These are phyloP conservation scores for Rhamphomyia laevipes DNA, from an alignment of 2,888 invertebrate genomes.

Conservation along the genomic window DNA sequence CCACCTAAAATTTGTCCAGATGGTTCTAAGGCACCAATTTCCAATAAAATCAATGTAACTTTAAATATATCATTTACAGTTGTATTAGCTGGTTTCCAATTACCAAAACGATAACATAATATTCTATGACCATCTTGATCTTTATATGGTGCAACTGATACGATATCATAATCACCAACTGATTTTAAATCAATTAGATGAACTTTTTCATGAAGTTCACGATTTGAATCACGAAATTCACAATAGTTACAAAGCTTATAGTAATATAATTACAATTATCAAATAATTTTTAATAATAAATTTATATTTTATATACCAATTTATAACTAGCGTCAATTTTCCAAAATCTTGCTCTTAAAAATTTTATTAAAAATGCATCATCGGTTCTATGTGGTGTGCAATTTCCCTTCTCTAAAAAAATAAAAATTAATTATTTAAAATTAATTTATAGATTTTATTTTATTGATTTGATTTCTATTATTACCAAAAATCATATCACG, in stretches of 20 bases:
- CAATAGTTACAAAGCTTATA: constrained; percentile 55
- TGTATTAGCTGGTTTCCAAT: constrained; percentile 60
- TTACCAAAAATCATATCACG: constrained; percentile 63
- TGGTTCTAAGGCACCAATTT: constrained; percentile 62
- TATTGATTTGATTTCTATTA: constrained; percentile 13
- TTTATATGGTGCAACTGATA: constrained; percentile 62
- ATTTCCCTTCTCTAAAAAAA: constrained; percentile 57
- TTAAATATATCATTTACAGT: constrained; percentile 59
- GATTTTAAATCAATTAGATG: constrained; percentile 49
- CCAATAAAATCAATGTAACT: constrained; percentile 55
- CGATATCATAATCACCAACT: constrained; percentile 55
- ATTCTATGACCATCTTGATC: constrained; percentile 63
- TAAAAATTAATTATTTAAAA: background rate
- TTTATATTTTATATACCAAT: constrained; percentile 43
- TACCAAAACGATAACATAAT: constrained; percentile 58
- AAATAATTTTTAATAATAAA: background rate
- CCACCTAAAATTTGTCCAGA: constrained; percentile 66
- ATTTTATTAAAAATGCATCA: constrained; percentile 60
- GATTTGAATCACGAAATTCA: constrained; percentile 60
- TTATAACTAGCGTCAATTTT: constrained; percentile 58
- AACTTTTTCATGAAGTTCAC: constrained; percentile 53
- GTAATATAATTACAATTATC: background rate
- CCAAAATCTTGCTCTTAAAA: constrained; percentile 62
- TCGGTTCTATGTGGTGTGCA: constrained; percentile 64
- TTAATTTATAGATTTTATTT: background rate